phyloP scores from a whole-genome alignment of 2,797 vertebrate genomes.

The Peromyscus eremicus region DNA sequence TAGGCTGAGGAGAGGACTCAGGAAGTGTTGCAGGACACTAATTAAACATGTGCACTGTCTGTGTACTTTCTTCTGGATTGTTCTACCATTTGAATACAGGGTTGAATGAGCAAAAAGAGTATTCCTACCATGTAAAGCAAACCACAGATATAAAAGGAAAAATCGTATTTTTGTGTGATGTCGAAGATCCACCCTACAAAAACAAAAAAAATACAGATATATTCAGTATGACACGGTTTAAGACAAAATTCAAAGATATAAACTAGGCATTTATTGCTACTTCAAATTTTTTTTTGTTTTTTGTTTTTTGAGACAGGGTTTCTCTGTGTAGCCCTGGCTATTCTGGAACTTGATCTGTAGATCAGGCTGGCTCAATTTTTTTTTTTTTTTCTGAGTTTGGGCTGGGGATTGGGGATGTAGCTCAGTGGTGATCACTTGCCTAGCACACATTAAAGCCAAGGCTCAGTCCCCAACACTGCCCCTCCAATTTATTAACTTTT shows the following conservation, averaged over 20 bases:
- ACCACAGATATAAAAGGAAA: constrained; percentile 91
- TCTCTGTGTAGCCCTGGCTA: neutral
- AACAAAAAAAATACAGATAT: constrained; percentile 71
- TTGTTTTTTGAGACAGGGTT: neutral
- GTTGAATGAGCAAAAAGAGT: constrained; percentile 88
- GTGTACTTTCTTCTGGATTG: constrained; percentile 83
- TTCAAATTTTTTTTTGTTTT: neutral
- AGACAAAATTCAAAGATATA: constrained; percentile 9
- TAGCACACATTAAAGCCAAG: neutral
- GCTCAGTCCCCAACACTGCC: neutral
- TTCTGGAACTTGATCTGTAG: neutral
- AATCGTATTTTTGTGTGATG: constrained; percentile 90
- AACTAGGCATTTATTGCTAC: neutral
- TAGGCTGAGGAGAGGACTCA: constrained; percentile 12
- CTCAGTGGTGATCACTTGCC: neutral
- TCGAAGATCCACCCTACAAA: constrained; percentile 92
- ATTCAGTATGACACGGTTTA: constrained; percentile 58
- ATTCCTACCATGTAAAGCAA: constrained; percentile 90
- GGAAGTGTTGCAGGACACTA: constrained; percentile 72
- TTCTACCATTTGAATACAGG: constrained; percentile 86
- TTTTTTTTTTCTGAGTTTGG: neutral
- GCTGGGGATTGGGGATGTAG: neutral
- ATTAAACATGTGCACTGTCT: constrained; percentile 82
- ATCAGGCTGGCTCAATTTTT: neutral
- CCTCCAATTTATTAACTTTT: neutral